Evolutionary conservation across 2,113 vertebrate genomes (phyloP), one percentile per base, ranked within the genome.

Genomic region (Carassius gibelio): DNA sequence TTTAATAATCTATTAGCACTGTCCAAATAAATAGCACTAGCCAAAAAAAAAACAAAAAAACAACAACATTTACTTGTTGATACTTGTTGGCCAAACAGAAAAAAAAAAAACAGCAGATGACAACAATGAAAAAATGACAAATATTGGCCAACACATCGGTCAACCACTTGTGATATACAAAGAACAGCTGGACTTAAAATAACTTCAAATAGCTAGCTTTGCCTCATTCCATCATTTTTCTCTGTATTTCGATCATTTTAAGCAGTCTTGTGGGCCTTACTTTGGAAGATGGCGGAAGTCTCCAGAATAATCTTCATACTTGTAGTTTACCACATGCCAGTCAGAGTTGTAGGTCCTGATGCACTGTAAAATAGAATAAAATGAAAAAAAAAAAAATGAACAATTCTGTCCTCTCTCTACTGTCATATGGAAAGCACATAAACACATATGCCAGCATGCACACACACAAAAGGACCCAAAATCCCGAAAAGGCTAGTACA

Each of bases 271-370:
- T 64, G 77, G 23, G 61, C 94, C 97, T 94, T 89, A 99, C 98
- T 95, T 98, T 64, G 97, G 96, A 91, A 99, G 97, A 91, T 98
- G 97, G 59, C 96, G 96, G 93, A 99, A 99, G 87, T 99, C 97
- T 94, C 96, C 98, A 21, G 98, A 97, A 92, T 98, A 99, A 89
- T 97, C 97, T 89, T 99, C 97, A 89, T 97, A 97, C 91, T 97
- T 98, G 91, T 98, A 99, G 80, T 94, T 97, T 90, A 99, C 96
- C 86, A 99, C 94, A 52, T 98, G 96, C 98, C 97, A 99, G 92
- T 99, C 97, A 2, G 97, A 98, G 90, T 96, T 98, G 90, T 99
- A 99, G 14, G 97, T 98, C 93, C 96, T 98, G 92, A 99, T 97
- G 87, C 95, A 99, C 98, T 99, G 89, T 90, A 85, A 87, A 83